Evolutionary conservation across 2,797 vertebrate species (phyloP).

Genomic region (Oryzias dopingdopingensis): DNA sequence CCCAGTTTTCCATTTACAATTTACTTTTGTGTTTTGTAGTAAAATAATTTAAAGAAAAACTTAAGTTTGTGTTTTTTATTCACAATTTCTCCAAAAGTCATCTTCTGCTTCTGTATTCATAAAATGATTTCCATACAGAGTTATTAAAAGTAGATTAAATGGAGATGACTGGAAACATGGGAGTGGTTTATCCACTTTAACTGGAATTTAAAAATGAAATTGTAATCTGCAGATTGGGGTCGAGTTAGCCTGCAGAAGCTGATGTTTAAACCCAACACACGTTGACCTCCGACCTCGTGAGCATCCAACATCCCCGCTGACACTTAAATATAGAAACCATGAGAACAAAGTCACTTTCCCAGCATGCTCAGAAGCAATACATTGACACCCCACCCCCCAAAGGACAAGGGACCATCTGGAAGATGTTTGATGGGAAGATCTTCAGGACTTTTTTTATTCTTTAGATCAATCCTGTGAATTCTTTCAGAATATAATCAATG

Average conservation of each 20-base stretch:
- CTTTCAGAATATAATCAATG: background rate
- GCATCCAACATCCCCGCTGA: slow-evolving; percentile 16
- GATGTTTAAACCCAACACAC: background rate
- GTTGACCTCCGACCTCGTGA: background rate
- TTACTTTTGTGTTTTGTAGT: slow-evolving; percentile 15
- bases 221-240: background rate
- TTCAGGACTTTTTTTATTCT: slow-evolving; percentile 20
- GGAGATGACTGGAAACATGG: background rate
- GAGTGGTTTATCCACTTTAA: background rate
- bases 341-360: slow-evolving; percentile 56
- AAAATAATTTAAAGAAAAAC: slow-evolving; percentile 15
- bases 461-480: slow-evolving; percentile 1
- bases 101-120: background rate
- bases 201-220: background rate
- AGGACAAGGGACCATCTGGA: slow-evolving; percentile 32
- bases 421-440: slow-evolving; percentile 36
- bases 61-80: background rate
- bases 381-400: slow-evolving; percentile 12
- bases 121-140: background rate
- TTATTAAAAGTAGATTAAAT: background rate
- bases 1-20: background rate
- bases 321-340: slow-evolving; percentile 58
- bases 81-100: background rate
- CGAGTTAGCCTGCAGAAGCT: background rate
- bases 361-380: slow-evolving; percentile 40